Percentiles rank a stretch among this genome's conserved stretches.
These are phyloP conservation scores for Chelonoidis abingdonii DNA, from an alignment of 2,113 vertebrate genomes.

Conservation along the genomic window DNA sequence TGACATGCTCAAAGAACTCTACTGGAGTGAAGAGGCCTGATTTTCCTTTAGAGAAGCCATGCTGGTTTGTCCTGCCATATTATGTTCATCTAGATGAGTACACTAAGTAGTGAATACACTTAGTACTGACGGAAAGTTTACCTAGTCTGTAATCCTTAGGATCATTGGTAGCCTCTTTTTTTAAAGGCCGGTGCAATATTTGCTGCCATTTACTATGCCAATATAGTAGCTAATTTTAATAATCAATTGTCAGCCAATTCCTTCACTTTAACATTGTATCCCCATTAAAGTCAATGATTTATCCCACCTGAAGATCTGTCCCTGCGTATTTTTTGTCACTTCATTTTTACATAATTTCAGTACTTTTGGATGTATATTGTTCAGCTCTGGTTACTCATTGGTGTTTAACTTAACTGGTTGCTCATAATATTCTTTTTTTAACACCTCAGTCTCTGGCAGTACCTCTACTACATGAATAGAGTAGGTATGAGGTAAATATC, in stretches of 20 bases:
- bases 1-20: not conserved
- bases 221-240: not conserved
- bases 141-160: not conserved
- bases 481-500: not conserved
- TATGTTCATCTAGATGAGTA: not conserved
- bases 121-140: not conserved
- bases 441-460: not conserved
- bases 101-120: not conserved
- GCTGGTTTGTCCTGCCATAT: not conserved
- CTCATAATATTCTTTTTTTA: constrained; percentile 16
- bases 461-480: not conserved
- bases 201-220: not conserved
- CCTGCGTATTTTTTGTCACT: not conserved
- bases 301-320: not conserved
- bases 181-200: not conserved
- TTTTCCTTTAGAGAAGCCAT: not conserved
- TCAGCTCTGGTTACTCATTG: not conserved
- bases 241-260: not conserved
- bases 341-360: not conserved
- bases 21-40: not conserved
- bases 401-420: not conserved
- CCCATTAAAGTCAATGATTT: not conserved
- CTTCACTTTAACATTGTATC: not conserved
- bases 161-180: not conserved
- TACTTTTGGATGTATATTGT: not conserved